Evolutionary conservation across 2,113 vertebrate genomes (phyloP).

Genomic region (Jaculus jaculus): DNA sequence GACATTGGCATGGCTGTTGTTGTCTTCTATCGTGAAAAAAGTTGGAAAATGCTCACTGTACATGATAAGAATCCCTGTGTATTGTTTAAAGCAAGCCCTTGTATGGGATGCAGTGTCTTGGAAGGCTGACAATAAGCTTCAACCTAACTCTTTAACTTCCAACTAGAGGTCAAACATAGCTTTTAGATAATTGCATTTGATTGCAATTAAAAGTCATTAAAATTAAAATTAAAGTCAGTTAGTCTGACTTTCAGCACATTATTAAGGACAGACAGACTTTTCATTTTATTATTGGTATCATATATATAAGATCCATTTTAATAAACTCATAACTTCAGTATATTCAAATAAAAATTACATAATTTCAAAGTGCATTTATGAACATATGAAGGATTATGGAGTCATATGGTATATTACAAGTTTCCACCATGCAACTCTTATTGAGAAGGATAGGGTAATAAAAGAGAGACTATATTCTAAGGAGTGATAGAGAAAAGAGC

Average conservation of each 20-base stretch:
- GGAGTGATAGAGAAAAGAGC: neutral
- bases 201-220: no score
- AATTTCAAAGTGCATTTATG: slow-evolving; percentile 33
- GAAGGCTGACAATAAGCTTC: neutral
- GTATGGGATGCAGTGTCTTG: neutral
- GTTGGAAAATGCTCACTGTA: neutral
- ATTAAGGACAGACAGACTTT: neutral
- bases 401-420: no score
- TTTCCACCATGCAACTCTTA: neutral
- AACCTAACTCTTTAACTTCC: neutral
- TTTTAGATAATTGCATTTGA: neutral
- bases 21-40: neutral
- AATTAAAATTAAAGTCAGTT: no score
- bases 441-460: neutral
- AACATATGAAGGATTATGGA: neutral
- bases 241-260: neutral
- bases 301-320: slow-evolving; percentile 39
- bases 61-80: neutral
- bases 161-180: neutral
- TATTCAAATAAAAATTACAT: neutral
- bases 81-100: neutral
- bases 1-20: neutral
- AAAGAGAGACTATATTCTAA: neutral
- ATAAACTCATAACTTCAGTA: slow-evolving; percentile 40
- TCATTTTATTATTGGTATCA: slow-evolving; percentile 38